Evolutionary conservation across 2,888 invertebrate species (phyloP).

Genomic region (Cerastoderma edule): DNA sequence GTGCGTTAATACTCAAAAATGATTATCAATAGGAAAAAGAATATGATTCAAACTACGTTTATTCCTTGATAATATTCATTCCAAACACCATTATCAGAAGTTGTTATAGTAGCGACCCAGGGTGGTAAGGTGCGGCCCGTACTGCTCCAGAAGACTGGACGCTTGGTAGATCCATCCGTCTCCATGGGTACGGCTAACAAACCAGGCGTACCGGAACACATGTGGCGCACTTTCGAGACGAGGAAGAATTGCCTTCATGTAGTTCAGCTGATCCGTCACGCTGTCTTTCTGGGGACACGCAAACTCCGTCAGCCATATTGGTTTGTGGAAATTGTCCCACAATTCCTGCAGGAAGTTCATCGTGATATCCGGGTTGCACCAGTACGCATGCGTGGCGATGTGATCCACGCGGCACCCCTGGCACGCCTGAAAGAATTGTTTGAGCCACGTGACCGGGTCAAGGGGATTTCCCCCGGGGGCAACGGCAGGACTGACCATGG

Average conservation of each 20-base stretch:
- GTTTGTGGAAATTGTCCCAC: conserved; percentile 32
- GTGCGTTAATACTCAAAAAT: no score
- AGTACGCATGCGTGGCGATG: conserved; percentile 65
- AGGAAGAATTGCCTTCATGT: conserved; percentile 90
- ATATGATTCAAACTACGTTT: no score
- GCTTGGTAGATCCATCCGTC: conserved; percentile 37
- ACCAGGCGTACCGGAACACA: conserved; percentile 42
- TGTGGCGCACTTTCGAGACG: conserved; percentile 91
- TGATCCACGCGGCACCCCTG: conserved; percentile 62
- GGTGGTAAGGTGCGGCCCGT: conserved; percentile 44
- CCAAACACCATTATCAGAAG: conserved; percentile 12
- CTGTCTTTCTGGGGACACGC: conserved; percentile 49
- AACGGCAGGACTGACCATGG: conserved; percentile 57
- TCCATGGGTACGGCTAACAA: conserved; percentile 7
- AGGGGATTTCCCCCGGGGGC: conserved; percentile 16
- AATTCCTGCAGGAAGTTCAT: conserved; percentile 32
- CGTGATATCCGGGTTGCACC: conserved; percentile 21
- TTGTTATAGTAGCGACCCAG: conserved; percentile 59
- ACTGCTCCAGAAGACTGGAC: conserved; percentile 48
- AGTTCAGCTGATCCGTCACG: conserved; percentile 34
- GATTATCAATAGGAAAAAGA: no score
- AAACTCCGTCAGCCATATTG: conserved; percentile 65
- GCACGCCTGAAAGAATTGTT: conserved; percentile 63
- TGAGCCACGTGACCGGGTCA: conserved; percentile 60
- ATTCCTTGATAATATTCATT: no score